Percentiles rank a stretch among this genome's conserved stretches.
These are phyloP conservation scores for Trogon melanurus DNA, from an alignment of 2,113 vertebrate genomes.

Conservation along the genomic window DNA sequence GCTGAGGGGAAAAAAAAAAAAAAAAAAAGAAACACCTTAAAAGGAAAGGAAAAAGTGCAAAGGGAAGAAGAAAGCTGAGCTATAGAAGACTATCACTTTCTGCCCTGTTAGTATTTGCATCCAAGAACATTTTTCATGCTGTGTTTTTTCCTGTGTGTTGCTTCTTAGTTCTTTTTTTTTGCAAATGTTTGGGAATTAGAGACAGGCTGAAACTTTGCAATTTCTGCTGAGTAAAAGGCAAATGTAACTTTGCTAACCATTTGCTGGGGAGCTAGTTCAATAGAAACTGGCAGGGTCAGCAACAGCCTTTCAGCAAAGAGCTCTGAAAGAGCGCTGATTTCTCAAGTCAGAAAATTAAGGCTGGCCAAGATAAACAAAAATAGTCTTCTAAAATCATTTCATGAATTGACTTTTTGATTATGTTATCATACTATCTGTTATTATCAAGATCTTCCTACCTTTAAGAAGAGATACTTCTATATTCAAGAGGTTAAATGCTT, in stretches of 20 bases:
- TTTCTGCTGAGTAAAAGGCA: slow-evolving; percentile 52
- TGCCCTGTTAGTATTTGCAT: neutral
- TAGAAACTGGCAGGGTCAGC: slow-evolving; percentile 1
- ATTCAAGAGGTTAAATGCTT: neutral
- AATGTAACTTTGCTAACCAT: neutral
- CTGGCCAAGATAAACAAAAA: slow-evolving; percentile 24
- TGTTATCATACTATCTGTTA: neutral
- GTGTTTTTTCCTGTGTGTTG: neutral
- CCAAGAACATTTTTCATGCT: neutral
- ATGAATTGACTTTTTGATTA: neutral
- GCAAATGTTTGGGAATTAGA: slow-evolving; percentile 39
- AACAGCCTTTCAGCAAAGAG: neutral
- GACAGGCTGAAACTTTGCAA: neutral
- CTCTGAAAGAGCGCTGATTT: neutral
- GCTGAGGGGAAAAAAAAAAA: neutral
- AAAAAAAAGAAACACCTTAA: neutral
- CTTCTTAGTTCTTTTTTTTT: neutral
- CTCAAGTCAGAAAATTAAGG: slow-evolving; percentile 1
- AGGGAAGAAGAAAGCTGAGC: neutral
- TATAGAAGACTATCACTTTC: slow-evolving; percentile 10
- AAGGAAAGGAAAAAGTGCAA: neutral
- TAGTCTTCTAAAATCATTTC: neutral
- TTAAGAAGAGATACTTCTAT: neutral
- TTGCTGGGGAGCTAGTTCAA: neutral
- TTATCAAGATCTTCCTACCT: neutral